A percentile compares a stretch with the other conserved stretches of the same genome.
These are phyloP conservation scores for Pithys albifrons DNA, from an alignment of 2,113 vertebrate genomes.

Conservation along the genomic window DNA sequence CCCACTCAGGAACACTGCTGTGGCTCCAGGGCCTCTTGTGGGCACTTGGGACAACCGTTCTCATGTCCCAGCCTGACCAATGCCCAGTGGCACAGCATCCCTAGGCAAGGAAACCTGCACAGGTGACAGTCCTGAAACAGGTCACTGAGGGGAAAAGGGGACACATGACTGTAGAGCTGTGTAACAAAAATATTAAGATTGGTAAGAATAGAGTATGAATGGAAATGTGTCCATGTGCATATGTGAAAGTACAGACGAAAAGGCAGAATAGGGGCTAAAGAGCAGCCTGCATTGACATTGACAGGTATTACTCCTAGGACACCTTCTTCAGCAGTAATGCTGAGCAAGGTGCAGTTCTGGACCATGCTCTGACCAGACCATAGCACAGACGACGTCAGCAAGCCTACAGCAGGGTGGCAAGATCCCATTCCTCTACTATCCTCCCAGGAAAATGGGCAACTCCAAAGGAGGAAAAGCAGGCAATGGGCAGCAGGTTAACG, in stretches of 20 bases:
- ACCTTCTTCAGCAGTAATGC: neutral
- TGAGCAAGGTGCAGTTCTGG: neutral
- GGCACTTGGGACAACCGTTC: neutral
- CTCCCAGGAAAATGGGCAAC: neutral
- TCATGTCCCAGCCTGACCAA: neutral
- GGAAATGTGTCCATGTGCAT: rapidly evolving
- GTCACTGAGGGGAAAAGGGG: neutral
- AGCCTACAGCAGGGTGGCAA: neutral
- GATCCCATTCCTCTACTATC: neutral
- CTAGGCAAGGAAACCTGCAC: neutral
- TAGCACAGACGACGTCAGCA: neutral
- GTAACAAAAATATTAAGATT: neutral
- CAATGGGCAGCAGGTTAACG: neutral
- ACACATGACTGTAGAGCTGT: neutral
- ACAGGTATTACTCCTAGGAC: neutral
- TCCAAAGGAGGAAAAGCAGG: neutral
- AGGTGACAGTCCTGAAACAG: neutral
- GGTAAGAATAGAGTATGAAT: neutral
- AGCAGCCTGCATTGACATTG: neutral
- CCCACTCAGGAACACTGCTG: neutral
- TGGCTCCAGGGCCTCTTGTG: neutral
- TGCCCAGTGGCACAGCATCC: neutral
- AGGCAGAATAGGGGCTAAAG: neutral
- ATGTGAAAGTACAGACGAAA: neutral
- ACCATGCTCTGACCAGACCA: neutral